A percentile compares a stretch with the other conserved stretches of the same genome.
Conservation (phyloP, 2,888 invertebrate genomes). For the Cantharis nigra region DNA sequence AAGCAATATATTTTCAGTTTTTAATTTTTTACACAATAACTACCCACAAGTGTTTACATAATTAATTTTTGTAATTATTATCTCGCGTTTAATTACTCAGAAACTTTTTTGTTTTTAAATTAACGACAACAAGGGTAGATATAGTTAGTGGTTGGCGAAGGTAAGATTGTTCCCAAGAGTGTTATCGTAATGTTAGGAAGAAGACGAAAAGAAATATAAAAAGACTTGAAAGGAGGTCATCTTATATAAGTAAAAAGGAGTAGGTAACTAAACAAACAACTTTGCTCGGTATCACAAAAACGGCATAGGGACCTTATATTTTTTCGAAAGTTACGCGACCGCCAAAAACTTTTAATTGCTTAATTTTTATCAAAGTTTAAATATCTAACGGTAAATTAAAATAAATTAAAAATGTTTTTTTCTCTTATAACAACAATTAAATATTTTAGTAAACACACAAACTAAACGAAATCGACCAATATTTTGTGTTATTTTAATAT, state of each 20-base stretch:
- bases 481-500: too few species aligned
- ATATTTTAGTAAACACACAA: background rate
- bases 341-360: background rate
- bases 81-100: constrained; percentile 14
- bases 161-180: constrained; percentile 44
- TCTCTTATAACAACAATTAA: background rate
- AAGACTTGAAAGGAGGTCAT: constrained; percentile 38
- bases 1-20: background rate
- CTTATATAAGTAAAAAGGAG: constrained; percentile 17
- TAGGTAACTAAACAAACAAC: background rate
- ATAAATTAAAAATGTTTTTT: background rate
- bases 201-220: constrained; percentile 39
- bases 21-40: background rate
- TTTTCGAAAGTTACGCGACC: background rate
- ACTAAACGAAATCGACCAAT: too few species aligned
- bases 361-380: background rate
- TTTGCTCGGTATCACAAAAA: background rate
- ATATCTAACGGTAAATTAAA: background rate
- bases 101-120: constrained; percentile 37
- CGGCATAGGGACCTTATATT: background rate
- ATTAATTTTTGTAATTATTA: background rate
- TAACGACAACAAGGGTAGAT: constrained; percentile 43
- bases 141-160: constrained; percentile 38
- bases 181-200: constrained; percentile 40
- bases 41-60: background rate